phyloP scores from a whole-genome alignment of 2,888 invertebrate genomes.

The Thereva nobilitata region DNA sequence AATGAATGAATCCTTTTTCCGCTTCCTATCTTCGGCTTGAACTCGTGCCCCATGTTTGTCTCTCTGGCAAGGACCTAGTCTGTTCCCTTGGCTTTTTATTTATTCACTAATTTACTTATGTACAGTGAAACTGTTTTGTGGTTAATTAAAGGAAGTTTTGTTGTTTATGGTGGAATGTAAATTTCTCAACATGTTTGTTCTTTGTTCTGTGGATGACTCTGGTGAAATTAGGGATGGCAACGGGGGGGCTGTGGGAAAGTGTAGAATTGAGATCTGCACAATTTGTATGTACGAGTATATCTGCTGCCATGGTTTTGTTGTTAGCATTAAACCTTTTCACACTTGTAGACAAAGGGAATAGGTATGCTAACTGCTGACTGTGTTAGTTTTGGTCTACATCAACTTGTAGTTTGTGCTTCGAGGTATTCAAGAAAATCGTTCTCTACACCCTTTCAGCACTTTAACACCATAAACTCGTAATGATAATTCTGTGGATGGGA shows the following conservation, averaged over 20 bases:
- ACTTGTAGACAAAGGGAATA: too few relatives aligned
- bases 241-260: conserved; percentile 2
- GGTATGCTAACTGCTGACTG: too few relatives aligned
- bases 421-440: too few relatives aligned
- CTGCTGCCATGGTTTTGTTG: too few relatives aligned
- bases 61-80: neutral
- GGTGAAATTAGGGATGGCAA: conserved; percentile 1
- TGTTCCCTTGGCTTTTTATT: conserved; percentile 27
- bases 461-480: too few relatives aligned
- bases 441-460: too few relatives aligned
- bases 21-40: neutral
- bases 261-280: neutral
- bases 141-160: conserved; percentile 34
- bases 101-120: conserved; percentile 32
- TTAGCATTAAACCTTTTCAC: too few relatives aligned
- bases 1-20: conserved; percentile 7
- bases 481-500: too few relatives aligned
- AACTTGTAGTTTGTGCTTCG: too few relatives aligned
- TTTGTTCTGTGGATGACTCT: conserved; percentile 19
- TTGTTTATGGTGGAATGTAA: conserved; percentile 26
- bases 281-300: neutral
- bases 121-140: conserved; percentile 31
- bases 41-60: conserved; percentile 5
- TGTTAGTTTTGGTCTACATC: too few relatives aligned
- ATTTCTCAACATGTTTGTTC: conserved; percentile 25